These are phyloP conservation scores for Tortricodes alternella DNA, from an alignment of 2,888 invertebrate species.

Conservation along the genomic window DNA sequence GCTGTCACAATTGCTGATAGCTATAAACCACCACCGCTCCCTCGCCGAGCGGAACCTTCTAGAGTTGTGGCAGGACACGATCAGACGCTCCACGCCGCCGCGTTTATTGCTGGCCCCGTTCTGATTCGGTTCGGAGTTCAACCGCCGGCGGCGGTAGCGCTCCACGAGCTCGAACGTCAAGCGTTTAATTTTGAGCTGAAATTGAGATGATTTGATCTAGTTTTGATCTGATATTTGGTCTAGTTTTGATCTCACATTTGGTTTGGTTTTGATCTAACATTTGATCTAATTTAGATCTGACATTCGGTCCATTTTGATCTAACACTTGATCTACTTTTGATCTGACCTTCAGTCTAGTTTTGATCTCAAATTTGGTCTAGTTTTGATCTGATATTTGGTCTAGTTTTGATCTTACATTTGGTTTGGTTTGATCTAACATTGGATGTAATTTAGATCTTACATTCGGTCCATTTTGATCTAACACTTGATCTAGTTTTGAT, in stretches of 20 bases:
- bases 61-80: conserved; percentile 85
- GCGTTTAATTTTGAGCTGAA: conserved; percentile 70
- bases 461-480: too few relatives aligned
- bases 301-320: too few relatives aligned
- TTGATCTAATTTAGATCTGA: too few relatives aligned
- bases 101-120: conserved; percentile 36
- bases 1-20: conserved; percentile 90
- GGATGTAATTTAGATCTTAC: too few relatives aligned
- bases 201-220: conserved; percentile 22
- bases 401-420: too few relatives aligned
- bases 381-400: background rate
- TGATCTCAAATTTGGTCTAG: conserved; percentile 51
- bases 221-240: background rate
- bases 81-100: conserved; percentile 50
- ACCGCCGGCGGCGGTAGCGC: conserved; percentile 56
- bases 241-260: too few relatives aligned
- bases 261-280: too few relatives aligned
- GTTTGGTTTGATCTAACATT: too few relatives aligned
- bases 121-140: conserved; percentile 51
- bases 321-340: too few relatives aligned
- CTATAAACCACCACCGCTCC: conserved; percentile 97
- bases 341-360: too few relatives aligned
- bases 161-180: conserved; percentile 63
- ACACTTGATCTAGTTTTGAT: too few relatives aligned
- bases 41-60: conserved; percentile 90